Base-by-base conservation (phyloP, 2,113 vertebrate genomes). In the Pavo muticus region DNA sequence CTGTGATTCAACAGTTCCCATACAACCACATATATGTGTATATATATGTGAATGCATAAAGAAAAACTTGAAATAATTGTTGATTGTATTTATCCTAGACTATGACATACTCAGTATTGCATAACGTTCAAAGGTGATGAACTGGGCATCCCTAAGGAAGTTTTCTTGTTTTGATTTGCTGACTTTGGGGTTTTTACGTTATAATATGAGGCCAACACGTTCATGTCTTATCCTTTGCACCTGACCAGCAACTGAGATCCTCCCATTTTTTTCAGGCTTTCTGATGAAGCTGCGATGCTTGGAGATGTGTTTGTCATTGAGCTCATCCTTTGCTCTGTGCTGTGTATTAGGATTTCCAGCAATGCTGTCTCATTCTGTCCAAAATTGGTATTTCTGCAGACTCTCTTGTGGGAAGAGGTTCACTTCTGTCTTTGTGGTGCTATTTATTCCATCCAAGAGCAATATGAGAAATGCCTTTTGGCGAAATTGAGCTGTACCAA, bases 121-220 rank as follows among this genome's bases (percentile, higher is more conserved):
- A 44, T 7, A 75, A 78, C 27, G 47, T 45, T 68, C 3, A 15
- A 1, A 67, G 56, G 24, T 29, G 18, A 12, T 2, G 6, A 32
- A 13, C 44, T 0, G 0, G 47, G 14, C 37, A 57, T 42, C 11
- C 8, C 4, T 17, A 23, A 59, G 40, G 42, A 44, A 64, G 3
- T 78, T 81, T 71, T 48, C 8, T 35, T 68, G 6, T 30, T 42
- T 39, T 2, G 2, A 1, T 59, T 67, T 76, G 23, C 18, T 44
- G 47, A 15, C 25, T 65, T 7, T 23, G 25, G 5, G 5, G 5
- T 42, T 67, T 88, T 65, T 40, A 19, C 4, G 2, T 11, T 9
- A 9, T 37, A 11, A 11, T 7, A 25, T 15, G 42, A n/a, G 42
- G 20, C 21, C 29, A 48, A 7, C 1, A 2, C 6, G 17, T 10